phyloP scores from a whole-genome alignment of 2,113 vertebrate genomes.

The Nannobrachium achirus region DNA sequence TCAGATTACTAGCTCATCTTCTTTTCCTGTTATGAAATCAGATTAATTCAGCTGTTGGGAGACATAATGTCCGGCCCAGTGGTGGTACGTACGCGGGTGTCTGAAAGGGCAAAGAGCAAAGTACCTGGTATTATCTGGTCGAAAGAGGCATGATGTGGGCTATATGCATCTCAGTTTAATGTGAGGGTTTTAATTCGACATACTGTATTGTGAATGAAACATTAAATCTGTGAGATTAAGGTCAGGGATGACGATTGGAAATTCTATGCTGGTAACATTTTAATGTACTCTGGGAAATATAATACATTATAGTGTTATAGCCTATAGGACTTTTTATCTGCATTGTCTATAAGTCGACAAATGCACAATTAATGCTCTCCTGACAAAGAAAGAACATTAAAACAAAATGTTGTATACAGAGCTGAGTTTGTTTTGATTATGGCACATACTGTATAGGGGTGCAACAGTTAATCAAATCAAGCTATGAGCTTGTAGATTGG shows the following conservation, averaged over 20 bases:
- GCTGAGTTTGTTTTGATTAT: conserved; percentile 24
- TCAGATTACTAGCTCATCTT: conserved; percentile 71
- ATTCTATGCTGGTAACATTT: conserved; percentile 12
- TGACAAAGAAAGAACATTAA: conserved; percentile 50
- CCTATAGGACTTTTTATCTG: neutral
- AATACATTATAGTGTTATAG: conserved; percentile 1
- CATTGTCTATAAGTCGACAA: conserved; percentile 10
- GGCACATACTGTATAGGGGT: too few species aligned
- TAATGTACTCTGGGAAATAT: conserved; percentile 3
- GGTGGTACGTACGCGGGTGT: conserved; percentile 46
- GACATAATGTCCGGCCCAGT: conserved; percentile 58
- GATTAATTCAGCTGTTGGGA: conserved; percentile 61
- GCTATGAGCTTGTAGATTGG: too few species aligned
- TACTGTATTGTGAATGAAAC: conserved; percentile 16
- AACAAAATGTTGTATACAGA: conserved; percentile 14
- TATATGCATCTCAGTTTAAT: conserved; percentile 29
- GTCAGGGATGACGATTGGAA: conserved; percentile 22
- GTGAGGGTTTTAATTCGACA: conserved; percentile 33
- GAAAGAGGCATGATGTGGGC: neutral
- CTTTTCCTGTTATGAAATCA: conserved; percentile 77
- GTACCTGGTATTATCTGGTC: conserved; percentile 33
- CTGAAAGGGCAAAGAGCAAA: conserved; percentile 35
- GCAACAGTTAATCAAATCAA: too few species aligned
- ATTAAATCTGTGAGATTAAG: conserved; percentile 36
- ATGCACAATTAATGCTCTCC: neutral